A percentile compares a stretch with the other conserved stretches of the same genome.
These are phyloP conservation scores for Cercopithecus mona DNA, from an alignment of 2,113 vertebrate species.

Conservation along the genomic window DNA sequence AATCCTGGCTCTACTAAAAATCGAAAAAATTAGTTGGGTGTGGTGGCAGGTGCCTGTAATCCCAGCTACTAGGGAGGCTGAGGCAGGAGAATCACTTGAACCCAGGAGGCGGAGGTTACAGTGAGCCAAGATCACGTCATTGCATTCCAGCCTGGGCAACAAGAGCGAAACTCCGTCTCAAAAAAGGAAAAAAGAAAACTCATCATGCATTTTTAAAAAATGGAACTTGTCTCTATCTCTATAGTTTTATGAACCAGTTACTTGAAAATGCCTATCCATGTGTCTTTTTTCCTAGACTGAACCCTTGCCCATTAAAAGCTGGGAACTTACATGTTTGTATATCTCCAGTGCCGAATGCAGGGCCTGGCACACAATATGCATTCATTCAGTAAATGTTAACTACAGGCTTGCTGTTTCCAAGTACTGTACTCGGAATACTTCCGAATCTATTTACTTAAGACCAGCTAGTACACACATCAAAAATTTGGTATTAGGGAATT, in stretches of 20 bases:
- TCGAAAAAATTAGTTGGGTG: too few species aligned
- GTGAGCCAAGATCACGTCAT: too few species aligned
- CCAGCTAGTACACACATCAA: not conserved
- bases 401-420: slow-evolving; percentile 6
- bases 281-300: not conserved
- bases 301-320: not conserved
- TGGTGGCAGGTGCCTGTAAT: too few species aligned
- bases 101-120: too few species aligned
- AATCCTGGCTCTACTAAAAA: too few species aligned
- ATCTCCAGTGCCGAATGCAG: not conserved
- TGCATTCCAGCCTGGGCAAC: too few species aligned
- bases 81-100: too few species aligned
- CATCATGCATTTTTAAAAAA: not conserved
- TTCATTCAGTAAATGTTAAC: slow-evolving; percentile 48
- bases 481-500: slow-evolving; percentile 20
- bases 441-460: slow-evolving; percentile 38
- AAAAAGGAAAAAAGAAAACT: too few species aligned
- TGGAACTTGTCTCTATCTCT: not conserved
- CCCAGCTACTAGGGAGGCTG: too few species aligned
- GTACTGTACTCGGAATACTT: not conserved
- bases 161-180: too few species aligned
- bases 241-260: not conserved
- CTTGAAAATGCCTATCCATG: not conserved
- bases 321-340: not conserved
- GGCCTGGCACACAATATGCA: not conserved